phyloP scores from a whole-genome alignment of 2,113 vertebrate genomes.

The Hypanus sabinus region DNA sequence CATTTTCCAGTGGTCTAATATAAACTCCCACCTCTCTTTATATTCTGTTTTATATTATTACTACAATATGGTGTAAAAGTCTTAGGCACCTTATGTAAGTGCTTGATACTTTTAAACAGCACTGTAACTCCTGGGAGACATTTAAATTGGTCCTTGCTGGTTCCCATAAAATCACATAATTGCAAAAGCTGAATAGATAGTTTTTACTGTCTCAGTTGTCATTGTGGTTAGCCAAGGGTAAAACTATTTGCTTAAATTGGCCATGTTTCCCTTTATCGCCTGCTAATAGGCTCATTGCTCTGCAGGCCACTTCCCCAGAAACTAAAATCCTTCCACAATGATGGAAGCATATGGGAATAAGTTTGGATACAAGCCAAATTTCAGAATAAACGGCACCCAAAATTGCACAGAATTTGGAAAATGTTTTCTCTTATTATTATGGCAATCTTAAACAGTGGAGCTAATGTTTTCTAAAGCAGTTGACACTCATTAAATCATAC shows the following conservation, averaged over 20 bases:
- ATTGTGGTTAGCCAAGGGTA: neutral
- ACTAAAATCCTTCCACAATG: neutral
- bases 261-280: no score
- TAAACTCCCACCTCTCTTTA: no score
- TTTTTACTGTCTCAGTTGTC: neutral
- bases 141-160: neutral
- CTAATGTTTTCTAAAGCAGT: no score
- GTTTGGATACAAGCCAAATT: neutral
- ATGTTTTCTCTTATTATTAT: no score
- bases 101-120: no score
- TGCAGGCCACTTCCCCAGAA: neutral
- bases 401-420: no score
- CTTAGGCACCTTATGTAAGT: no score
- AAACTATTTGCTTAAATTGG: neutral
- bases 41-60: no score
- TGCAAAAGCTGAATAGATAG: neutral
- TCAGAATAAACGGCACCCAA: neutral
- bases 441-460: no score
- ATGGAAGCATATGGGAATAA: neutral
- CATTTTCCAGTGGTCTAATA: no score
- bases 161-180: neutral
- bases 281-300: neutral
- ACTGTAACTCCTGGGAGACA: neutral
- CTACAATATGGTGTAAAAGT: no score
- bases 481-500: no score